Percentiles rank a stretch among this genome's conserved stretches.
These are phyloP conservation scores for Brevipalpus yothersi DNA, from an alignment of 1,140 invertebrate genomes.

Conservation along the genomic window DNA sequence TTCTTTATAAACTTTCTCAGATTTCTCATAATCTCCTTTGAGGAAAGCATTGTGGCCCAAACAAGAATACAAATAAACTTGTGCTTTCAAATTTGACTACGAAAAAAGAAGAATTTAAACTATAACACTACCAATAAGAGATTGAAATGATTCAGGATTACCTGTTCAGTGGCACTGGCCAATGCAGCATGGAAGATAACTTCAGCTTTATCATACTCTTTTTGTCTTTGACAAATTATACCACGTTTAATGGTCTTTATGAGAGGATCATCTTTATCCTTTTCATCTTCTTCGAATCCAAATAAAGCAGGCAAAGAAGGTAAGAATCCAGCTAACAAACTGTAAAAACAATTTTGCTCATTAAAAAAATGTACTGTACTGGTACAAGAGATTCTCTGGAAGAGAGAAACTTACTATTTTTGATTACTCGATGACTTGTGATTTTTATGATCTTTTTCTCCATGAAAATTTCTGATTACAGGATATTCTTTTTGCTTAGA, in stretches of 20 bases:
- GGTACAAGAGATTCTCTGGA: no score
- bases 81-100: conserved; percentile 33
- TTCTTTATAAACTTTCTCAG: conserved; percentile 51
- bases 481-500: no score
- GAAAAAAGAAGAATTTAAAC: background rate
- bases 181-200: conserved; percentile 55
- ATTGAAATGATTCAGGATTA: conserved; percentile 13
- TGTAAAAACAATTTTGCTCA: no score
- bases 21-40: conserved; percentile 44
- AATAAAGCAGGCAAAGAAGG: background rate
- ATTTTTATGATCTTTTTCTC: no score
- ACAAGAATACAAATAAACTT: conserved; percentile 65
- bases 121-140: background rate
- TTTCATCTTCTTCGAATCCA: background rate
- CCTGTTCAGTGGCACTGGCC: conserved; percentile 47
- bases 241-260: conserved; percentile 45
- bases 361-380: no score
- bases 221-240: conserved; percentile 3
- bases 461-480: no score
- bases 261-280: conserved; percentile 34
- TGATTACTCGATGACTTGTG: no score
- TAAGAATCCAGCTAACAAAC: background rate
- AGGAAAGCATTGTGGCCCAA: conserved; percentile 70
- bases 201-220: conserved; percentile 50
- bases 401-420: no score